phyloP scores from a whole-genome alignment of 2,888 invertebrate genomes.

The Heteropelma amictum region DNA sequence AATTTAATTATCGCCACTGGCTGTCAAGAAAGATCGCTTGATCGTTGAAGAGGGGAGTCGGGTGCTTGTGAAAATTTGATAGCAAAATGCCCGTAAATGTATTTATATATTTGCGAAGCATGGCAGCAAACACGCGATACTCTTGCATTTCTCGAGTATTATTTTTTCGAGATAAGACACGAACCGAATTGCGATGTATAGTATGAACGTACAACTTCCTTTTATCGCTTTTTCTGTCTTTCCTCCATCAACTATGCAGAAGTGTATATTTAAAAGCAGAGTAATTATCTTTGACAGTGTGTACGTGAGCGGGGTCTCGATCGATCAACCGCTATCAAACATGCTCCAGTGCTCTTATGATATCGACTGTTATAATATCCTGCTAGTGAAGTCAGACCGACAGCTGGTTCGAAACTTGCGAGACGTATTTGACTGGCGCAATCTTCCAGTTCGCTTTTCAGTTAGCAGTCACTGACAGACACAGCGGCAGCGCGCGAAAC shows the following conservation, averaged over 20 bases:
- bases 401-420: not conserved
- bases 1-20: not conserved
- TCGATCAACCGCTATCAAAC: conserved; percentile 6
- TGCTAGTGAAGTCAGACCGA: not conserved
- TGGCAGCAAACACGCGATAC: conserved; percentile 33
- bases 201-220: not conserved
- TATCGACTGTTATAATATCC: conserved; percentile 9
- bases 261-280: conserved; percentile 35
- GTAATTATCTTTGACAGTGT: conserved; percentile 32
- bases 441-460: conserved; percentile 17
- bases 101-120: not conserved
- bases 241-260: conserved; percentile 1
- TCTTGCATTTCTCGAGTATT: conserved; percentile 19
- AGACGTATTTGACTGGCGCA: conserved; percentile 20
- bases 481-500: not conserved
- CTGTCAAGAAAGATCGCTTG: conserved; percentile 24
- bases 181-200: conserved; percentile 39
- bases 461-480: conserved; percentile 11
- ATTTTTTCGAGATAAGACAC: conserved; percentile 46
- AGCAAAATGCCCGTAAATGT: not conserved
- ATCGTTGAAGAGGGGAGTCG: conserved; percentile 17
- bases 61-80: conserved; percentile 26
- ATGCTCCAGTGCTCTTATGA: conserved; percentile 9
- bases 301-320: conserved; percentile 3
- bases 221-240: not conserved